Percentiles rank a stretch among this genome's conserved stretches.
Evolutionary conservation across 2,113 vertebrate species (phyloP).

Genomic region (Mola mola): DNA sequence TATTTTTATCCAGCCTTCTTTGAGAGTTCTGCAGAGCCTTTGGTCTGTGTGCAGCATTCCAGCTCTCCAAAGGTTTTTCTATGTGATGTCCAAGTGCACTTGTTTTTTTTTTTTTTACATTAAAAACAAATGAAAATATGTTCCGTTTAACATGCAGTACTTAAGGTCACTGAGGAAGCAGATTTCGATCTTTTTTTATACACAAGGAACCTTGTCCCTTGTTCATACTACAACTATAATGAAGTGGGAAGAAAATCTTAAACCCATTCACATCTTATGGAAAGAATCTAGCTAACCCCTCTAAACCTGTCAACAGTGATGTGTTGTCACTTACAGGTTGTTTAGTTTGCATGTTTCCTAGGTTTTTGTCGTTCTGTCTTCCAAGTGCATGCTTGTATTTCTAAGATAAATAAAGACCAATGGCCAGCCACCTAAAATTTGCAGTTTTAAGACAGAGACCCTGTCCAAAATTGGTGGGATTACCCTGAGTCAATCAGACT

Average conservation of each 20-base stretch:
- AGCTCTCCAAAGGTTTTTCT: slow-evolving; percentile 18
- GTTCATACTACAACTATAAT: slow-evolving; percentile 5
- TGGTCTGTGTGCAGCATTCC: slow-evolving; percentile 3
- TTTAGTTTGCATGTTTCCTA: slow-evolving; percentile 29
- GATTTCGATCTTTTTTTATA: not conserved
- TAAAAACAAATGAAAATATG: slow-evolving; percentile 17
- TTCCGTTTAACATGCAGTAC: slow-evolving; percentile 18
- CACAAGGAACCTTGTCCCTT: slow-evolving; percentile 17
- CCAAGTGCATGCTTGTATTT: no score
- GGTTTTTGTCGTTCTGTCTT: no score
- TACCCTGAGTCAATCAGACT: no score
- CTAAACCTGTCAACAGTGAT: slow-evolving; percentile 36
- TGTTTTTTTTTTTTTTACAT: slow-evolving; percentile 12
- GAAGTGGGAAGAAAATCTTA: slow-evolving; percentile 17
- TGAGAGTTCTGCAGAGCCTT: slow-evolving; percentile 17
- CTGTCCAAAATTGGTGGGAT: no score
- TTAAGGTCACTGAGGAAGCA: slow-evolving; percentile 29
- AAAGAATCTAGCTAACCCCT: slow-evolving; percentile 59
- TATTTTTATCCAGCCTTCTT: slow-evolving; percentile 13
- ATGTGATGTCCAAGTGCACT: slow-evolving; percentile 29
- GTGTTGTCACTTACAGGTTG: slow-evolving; percentile 56
- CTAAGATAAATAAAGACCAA: no score
- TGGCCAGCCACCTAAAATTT: no score
- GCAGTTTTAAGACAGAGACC: no score
- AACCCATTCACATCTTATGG: slow-evolving; percentile 38